Evolutionary conservation across 2,888 invertebrate species (phyloP).

Genomic region (Sepioteuthis lessoniana): DNA sequence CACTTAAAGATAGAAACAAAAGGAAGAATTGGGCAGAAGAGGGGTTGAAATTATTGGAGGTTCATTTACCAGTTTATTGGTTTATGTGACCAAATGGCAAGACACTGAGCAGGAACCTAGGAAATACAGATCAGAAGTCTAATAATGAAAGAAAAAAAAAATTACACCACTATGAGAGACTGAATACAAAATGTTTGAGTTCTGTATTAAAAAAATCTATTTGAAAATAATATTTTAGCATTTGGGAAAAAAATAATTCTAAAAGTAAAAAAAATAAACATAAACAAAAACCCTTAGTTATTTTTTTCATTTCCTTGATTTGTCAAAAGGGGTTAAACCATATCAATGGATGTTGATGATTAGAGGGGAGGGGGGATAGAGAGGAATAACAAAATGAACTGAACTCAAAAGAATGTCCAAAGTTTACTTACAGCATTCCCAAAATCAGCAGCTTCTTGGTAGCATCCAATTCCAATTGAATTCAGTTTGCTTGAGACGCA

Average conservation of each 20-base stretch:
- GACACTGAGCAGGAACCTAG: not conserved
- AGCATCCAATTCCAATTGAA: not conserved
- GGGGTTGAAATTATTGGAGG: not conserved
- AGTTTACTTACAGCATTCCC: not conserved
- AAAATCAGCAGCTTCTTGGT: not conserved
- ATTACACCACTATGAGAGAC: not conserved
- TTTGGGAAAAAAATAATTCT: not conserved
- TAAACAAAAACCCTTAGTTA: no score
- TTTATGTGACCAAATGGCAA: not conserved
- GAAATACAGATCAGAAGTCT: not conserved
- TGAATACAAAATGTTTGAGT: not conserved
- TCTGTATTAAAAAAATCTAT: not conserved
- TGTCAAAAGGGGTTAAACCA: not conserved
- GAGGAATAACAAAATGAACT: not conserved
- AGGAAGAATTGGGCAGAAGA: not conserved
- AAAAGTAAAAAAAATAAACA: no score
- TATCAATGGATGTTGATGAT: not conserved
- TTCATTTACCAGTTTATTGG: not conserved
- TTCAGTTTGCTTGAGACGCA: not conserved
- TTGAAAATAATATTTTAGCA: not conserved
- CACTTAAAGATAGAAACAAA: not conserved
- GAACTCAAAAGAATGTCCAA: not conserved
- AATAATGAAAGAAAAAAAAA: not conserved
- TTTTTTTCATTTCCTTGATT: not conserved
- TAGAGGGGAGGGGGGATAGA: not conserved